Base-by-base conservation (phyloP, 2,888 invertebrate species). In the Polydrusus pterygomalis region DNA sequence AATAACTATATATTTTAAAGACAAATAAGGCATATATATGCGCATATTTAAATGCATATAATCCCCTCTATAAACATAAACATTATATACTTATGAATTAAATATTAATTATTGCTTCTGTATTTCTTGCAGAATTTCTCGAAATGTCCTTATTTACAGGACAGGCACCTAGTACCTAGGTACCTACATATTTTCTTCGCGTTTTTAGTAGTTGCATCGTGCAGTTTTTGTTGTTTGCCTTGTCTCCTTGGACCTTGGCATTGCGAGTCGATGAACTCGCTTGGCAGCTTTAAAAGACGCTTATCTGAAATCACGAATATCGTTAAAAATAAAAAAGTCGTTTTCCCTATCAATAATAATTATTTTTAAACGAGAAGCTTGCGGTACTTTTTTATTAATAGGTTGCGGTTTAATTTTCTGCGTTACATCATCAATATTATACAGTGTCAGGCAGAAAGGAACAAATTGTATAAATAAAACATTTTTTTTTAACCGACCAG, bases 221-320 rank as follows among this genome's bases (percentile, higher is more conserved):
- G 71, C 64, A 64, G 70, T 64, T 64, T 43, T 54, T 38, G 43
- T 54, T 6, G 63, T 38, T 63, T 20, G 51, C 51, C 71, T 64
- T 54, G 71, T 51, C 56, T 63, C 45, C 18, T 18, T 73, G 58
- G 78, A 77, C 81, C 82, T 82, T 82, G 82, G 81, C 81, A 80
- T 80, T 82, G 81, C 74, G 78, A 76, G 82, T 82, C 82, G 80
- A 81, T 80, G 82, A 82, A 80, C 82, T 74, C 73, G 71, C 63
- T 51, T 68, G 60, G 74, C 75, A 60, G 54, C 34, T 56, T 64
- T 62, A 77, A 43, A 58, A 68, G 34, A 56, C 45, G 70, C 67
- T 67, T 60, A 75, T 75, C 75, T 75, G 47, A 47, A 51, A 71
- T 71, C 47, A 34, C 30, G 58, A 54, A 25, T 54, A 54, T 54